phyloP scores from a whole-genome alignment of 2,113 vertebrate genomes.

The Nansenia antarctica region DNA sequence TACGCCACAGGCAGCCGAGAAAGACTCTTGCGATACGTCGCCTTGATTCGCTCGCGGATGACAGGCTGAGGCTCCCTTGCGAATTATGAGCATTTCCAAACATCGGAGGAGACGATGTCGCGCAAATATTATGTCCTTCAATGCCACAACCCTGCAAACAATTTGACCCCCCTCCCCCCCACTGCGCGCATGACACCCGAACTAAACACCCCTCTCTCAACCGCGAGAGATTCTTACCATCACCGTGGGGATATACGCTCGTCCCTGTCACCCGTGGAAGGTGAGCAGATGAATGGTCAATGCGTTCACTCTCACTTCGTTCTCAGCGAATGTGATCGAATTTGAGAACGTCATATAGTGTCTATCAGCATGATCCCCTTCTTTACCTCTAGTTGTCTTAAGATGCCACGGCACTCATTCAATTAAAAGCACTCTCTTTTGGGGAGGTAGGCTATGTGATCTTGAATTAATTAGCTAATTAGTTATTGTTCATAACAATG shows the following conservation, averaged over 20 bases:
- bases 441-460: too few relatives aligned
- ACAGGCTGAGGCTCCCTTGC: background rate
- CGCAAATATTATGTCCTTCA: conserved; percentile 30
- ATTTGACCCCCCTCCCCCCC: conserved; percentile 19
- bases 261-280: conserved; percentile 47
- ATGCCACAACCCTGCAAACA: conserved; percentile 28
- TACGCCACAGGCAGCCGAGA: background rate
- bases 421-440: background rate
- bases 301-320: background rate
- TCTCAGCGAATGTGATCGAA: conserved; percentile 23
- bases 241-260: conserved; percentile 46
- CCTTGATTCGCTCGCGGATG: background rate
- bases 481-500: background rate
- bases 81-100: conserved; percentile 23
- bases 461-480: too few relatives aligned
- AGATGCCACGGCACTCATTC: background rate
- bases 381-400: background rate
- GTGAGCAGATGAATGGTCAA: conserved; percentile 47
- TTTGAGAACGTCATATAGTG: background rate
- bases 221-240: conserved; percentile 37
- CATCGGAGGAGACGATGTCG: conserved; percentile 17
- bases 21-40: background rate
- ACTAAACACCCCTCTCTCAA: conserved; percentile 13
- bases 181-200: conserved; percentile 35
- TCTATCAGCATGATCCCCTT: background rate